Base-by-base conservation (phyloP, 2,888 invertebrate genomes). In the Dendrolimus pini region DNA sequence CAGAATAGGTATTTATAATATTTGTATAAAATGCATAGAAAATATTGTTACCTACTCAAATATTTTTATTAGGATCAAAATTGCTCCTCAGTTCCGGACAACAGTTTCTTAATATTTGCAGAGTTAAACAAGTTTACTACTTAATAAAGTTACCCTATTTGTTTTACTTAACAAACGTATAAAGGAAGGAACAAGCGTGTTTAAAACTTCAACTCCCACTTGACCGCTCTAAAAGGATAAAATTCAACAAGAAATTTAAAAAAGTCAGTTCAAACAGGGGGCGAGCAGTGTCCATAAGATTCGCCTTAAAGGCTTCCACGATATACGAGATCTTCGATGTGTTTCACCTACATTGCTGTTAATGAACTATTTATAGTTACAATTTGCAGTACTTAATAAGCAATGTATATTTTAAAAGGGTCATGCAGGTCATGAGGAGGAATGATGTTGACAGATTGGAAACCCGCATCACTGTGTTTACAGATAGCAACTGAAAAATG, bases 231-330 rank as follows among this genome's bases (percentile, higher is more conserved):
- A 69, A 70, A 73, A 70, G 71, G 70, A 77, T 74, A 73, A 69
- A 71, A 75, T 75, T 80, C 70, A 72, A 66, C 68, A 77, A 77
- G 78, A 78, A 82, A 78, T 83, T 83, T 81, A 80, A 83, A 82
- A 83, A 81, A 82, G 73, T 82, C 80, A 68, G 74, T 69, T 70
- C 76, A 81, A 81, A 81, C 77, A 80, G 72, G 74, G 74, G 79
- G 64, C 56, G 67, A 63, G 64, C 71, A 69, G 71, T 69, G 65
- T 70, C 67, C 66, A 64, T 58, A 65, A 60, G 68, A 65, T 47
- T 64, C 60, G 60, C 64, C 69, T 62, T 62, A 58, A 61, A 63
- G 63, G 62, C 64, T 61, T 63, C 41, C 52, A 9, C 14, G 30
- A 30, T 30, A 30, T 30, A 30, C 30, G 30, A 30, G 30, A 30